phyloP scores from a whole-genome alignment of 2,888 invertebrate genomes.

The Polyploca ridens region DNA sequence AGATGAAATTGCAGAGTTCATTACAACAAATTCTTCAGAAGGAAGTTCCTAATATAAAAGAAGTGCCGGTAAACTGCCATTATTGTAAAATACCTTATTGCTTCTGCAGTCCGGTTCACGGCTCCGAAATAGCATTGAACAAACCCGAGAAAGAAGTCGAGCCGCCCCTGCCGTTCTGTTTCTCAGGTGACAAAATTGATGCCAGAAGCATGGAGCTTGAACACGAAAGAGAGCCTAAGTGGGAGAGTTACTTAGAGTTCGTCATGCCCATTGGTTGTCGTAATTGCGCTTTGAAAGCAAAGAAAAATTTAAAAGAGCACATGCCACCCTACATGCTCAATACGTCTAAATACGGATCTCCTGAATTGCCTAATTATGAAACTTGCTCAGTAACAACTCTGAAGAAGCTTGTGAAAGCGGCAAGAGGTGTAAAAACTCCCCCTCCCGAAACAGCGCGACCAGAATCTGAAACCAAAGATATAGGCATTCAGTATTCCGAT shows the following conservation, averaged over 20 bases:
- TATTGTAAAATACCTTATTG: constrained; percentile 59
- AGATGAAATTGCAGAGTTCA: constrained; percentile 67
- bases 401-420: constrained; percentile 53
- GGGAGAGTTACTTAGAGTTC: constrained; percentile 62
- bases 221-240: constrained; percentile 67
- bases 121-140: constrained; percentile 26
- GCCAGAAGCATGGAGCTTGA: constrained; percentile 46
- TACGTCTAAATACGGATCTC: constrained; percentile 53
- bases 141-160: constrained; percentile 15
- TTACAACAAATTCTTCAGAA: constrained; percentile 67
- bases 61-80: constrained; percentile 52
- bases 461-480: constrained; percentile 50
- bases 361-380: constrained; percentile 64
- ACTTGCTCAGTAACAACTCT: constrained; percentile 52
- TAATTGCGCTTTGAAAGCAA: constrained; percentile 57
- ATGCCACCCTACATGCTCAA: constrained; percentile 70
- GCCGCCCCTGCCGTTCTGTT: constrained; percentile 22
- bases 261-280: constrained; percentile 52
- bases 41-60: constrained; percentile 56
- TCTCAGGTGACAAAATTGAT: constrained; percentile 47
- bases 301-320: constrained; percentile 64
- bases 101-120: constrained; percentile 49
- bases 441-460: constrained; percentile 28
- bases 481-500: constrained; percentile 60
- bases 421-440: constrained; percentile 39